Conservation (phyloP, 2,113 vertebrate species). For the Dicentrarchus labrax region DNA sequence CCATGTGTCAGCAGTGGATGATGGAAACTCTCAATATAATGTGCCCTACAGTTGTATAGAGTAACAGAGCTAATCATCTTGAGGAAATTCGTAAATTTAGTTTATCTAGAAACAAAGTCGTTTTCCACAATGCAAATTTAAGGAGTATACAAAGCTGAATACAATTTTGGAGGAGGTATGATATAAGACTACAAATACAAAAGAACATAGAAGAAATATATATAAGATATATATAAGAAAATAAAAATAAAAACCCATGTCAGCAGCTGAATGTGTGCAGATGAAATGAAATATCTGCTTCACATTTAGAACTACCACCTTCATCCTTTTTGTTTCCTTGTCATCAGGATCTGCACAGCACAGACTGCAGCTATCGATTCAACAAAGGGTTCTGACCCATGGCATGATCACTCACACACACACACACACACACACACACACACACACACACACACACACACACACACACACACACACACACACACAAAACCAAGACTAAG, state of each 20-base stretch:
- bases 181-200: neutral
- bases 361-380: constrained; percentile 2
- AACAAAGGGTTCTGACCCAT: constrained; percentile 47
- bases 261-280: too few relatives aligned
- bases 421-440: neutral
- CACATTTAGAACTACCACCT: neutral
- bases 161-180: neutral
- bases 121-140: too few relatives aligned
- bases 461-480: constrained; percentile 37
- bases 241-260: too few relatives aligned
- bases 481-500: neutral
- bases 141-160: neutral
- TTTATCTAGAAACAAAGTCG: neutral
- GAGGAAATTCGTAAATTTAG: neutral
- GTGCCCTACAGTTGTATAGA: neutral
- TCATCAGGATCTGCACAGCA: neutral
- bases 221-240: too few relatives aligned
- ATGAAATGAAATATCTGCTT: neutral
- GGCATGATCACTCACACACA: constrained; percentile 3
- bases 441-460: neutral
- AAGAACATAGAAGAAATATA: too few relatives aligned
- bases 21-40: constrained; percentile 12
- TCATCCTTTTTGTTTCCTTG: neutral
- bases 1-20: constrained; percentile 7
- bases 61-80: neutral